A percentile compares a stretch with the other conserved stretches of the same genome.
These are phyloP conservation scores for Scrobipalpa atriplicella DNA, from an alignment of 2,888 invertebrate species.

Conservation along the genomic window DNA sequence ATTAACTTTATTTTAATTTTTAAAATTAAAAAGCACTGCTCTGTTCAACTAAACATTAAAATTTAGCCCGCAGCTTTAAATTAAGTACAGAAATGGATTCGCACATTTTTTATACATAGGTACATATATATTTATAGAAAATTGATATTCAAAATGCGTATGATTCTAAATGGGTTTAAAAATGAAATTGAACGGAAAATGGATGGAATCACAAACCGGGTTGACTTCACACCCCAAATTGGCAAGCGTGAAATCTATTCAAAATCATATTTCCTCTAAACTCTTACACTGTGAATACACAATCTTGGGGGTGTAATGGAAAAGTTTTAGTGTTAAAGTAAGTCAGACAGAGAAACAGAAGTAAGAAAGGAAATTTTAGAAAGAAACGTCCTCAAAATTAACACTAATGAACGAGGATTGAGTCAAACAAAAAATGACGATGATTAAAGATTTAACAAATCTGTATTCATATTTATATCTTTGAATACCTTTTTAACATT, in stretches of 20 bases:
- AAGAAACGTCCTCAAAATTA: background rate
- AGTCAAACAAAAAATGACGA: too few species aligned
- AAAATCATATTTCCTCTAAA: constrained; percentile 41
- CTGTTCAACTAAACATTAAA: background rate
- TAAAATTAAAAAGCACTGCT: too few species aligned
- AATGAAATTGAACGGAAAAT: constrained; percentile 24
- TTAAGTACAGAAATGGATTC: too few species aligned
- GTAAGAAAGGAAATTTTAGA: background rate
- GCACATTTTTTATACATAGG: too few species aligned
- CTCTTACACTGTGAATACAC: constrained; percentile 51
- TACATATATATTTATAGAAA: too few species aligned
- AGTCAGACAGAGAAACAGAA: constrained; percentile 19
- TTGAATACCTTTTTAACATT: too few species aligned
- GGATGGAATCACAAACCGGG: constrained; percentile 5
- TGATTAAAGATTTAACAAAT: too few species aligned
- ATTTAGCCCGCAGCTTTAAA: too few species aligned
- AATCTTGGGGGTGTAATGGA: constrained; percentile 58
- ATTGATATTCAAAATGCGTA: constrained; percentile 12
- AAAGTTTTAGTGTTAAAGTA: constrained; percentile 45
- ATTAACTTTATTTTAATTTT: background rate
- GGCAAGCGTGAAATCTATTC: constrained; percentile 34
- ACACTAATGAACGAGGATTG: too few species aligned
- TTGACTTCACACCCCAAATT: constrained; percentile 19
- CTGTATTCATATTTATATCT: too few species aligned
- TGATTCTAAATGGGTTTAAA: constrained; percentile 11